Evolutionary conservation across 64 coral and sea anemone species (phyloP), one percentile per base, ranked within the genome.

Genomic region (Pachyseris speciosa): DNA sequence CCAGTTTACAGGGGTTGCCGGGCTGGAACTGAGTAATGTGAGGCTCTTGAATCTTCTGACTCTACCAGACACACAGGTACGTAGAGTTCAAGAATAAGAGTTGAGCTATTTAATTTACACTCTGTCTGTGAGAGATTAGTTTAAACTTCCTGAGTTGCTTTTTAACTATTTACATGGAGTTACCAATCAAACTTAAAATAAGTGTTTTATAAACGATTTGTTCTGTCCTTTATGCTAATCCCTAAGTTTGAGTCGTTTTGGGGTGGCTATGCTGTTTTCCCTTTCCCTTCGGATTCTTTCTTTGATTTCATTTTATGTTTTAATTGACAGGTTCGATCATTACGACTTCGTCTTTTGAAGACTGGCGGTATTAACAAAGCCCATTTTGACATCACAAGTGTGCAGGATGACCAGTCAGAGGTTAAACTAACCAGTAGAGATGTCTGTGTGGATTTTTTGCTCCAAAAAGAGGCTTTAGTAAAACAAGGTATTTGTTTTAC

Each of bases 31-130:
- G 10, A 77, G 19, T 60, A 50, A 87, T 10, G 75, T 94, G 31
- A 89, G 81, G 57, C 48, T 94, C 11, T 64, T 37, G 32, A 94
- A 41, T 39, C 43, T 94, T 41, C 85, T 94, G 1, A 94, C 92
- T 2, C 66, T 94, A 1, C 85, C 85, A 4, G 92, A 94, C 20
- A 89, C 41, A 25, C 83, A 95, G 67, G 76, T 95, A 28, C 0
- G n/a, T 0, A 58, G 4, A 58, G 4, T 20, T 16, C 8, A 7
- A 49, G 8, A 0, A 49, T 15, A 3, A 15, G 0, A 0, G 0
- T 3, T 49, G 0, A 49, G 8, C 45, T 48, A 9, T 48, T 13
- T 9, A 48, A 9, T 13, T 2, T 48, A 1, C 45, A 9, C 45
- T 48, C 7, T 13, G 7, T 48, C 45, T 72, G 33, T 24, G 0